These are phyloP conservation scores for Polypedilum vanderplanki DNA, from an alignment of 1,140 invertebrate genomes.

Conservation along the genomic window DNA sequence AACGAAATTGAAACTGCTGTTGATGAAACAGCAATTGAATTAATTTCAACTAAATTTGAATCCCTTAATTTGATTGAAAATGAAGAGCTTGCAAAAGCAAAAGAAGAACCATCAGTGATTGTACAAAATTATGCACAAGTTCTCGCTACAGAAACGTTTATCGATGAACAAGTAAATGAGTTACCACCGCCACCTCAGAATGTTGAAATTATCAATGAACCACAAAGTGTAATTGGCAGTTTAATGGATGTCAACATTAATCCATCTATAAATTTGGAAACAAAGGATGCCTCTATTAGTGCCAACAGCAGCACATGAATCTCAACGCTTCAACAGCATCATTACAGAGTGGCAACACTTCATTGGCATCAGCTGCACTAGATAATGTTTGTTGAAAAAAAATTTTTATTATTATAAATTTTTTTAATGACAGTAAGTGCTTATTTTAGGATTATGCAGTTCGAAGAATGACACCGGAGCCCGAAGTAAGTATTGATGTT, in stretches of 20 bases:
- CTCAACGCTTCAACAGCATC: not conserved
- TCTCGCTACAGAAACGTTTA: not conserved
- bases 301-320: not conserved
- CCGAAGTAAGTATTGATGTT: not conserved
- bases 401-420: not conserved
- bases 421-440: not conserved
- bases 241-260: not conserved
- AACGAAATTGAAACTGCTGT: not conserved
- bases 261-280: not conserved
- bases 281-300: not conserved
- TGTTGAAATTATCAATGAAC: not conserved
- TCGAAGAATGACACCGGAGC: not conserved
- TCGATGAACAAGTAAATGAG: not conserved
- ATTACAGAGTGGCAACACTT: not conserved
- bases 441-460: conserved; percentile 8
- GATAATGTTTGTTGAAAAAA: not conserved
- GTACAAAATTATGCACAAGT: not conserved
- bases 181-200: not conserved
- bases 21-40: not conserved
- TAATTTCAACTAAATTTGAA: not conserved
- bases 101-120: not conserved
- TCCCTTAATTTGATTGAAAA: not conserved
- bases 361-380: not conserved
- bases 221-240: conserved; percentile 4
- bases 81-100: not conserved